Evolutionary conservation across 92 coral and sea anemone genomes (phyloP).

Genomic region (Ricordea florida): DNA sequence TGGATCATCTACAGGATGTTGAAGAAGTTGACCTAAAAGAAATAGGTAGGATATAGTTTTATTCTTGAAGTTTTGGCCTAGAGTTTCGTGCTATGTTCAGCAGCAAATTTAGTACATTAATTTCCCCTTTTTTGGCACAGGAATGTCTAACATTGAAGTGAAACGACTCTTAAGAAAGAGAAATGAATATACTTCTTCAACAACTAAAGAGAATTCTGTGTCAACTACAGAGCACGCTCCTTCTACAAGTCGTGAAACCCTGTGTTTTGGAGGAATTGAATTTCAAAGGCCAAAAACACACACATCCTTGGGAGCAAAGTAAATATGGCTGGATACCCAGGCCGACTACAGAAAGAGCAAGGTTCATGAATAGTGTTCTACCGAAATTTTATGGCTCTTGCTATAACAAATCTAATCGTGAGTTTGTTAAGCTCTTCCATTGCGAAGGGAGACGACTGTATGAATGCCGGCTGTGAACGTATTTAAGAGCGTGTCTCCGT

Average conservation of each 20-base stretch:
- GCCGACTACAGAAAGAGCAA: constrained; percentile 24
- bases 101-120: background rate
- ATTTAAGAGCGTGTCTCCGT: constrained; percentile 19
- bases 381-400: constrained; percentile 29
- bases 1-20: constrained; percentile 56
- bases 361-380: constrained; percentile 42
- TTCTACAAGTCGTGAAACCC: constrained; percentile 21
- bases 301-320: constrained; percentile 1
- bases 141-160: constrained; percentile 52
- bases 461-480: constrained; percentile 23
- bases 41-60: too few species aligned
- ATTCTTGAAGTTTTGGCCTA: background rate
- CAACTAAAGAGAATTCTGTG: background rate
- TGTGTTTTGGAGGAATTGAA: constrained; percentile 37
- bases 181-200: constrained; percentile 11
- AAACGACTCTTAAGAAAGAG: constrained; percentile 46
- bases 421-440: constrained; percentile 52
- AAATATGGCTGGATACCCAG: constrained; percentile 21
- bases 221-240: constrained; percentile 8
- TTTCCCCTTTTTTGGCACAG: constrained; percentile 12
- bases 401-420: constrained; percentile 35
- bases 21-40: constrained; percentile 45
- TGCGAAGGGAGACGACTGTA: constrained; percentile 49
- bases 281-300: constrained; percentile 44
- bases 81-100: background rate